phyloP scores from a whole-genome alignment of 2,797 vertebrate genomes.

The Cryptoblepharus egeriae region DNA sequence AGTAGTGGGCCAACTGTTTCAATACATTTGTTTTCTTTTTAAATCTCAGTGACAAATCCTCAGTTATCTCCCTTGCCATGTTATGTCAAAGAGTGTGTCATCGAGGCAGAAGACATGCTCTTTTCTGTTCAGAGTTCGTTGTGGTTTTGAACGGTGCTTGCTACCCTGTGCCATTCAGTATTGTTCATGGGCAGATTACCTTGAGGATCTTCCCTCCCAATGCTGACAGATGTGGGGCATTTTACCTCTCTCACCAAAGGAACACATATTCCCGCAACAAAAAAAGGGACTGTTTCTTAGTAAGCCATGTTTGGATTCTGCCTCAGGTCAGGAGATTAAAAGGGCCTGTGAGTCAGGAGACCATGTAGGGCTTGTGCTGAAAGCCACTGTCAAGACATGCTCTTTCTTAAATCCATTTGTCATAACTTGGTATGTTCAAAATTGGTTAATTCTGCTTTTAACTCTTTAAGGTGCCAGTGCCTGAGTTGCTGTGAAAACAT shows the following conservation, averaged over 20 bases:
- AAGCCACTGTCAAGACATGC: constrained; percentile 63
- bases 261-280: constrained; percentile 43
- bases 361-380: neutral
- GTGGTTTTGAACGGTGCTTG: constrained; percentile 24
- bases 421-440: constrained; percentile 56
- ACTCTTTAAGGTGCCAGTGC: constrained; percentile 41
- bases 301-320: constrained; percentile 12
- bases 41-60: neutral
- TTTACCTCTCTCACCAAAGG: constrained; percentile 57
- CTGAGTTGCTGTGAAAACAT: constrained; percentile 20
- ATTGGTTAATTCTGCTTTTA: constrained; percentile 54
- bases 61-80: neutral
- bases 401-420: constrained; percentile 67
- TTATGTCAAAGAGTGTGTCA: constrained; percentile 44
- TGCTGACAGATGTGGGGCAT: constrained; percentile 51
- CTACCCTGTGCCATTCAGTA: neutral
- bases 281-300: constrained; percentile 36
- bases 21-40: neutral
- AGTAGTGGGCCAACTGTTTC: neutral
- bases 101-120: neutral
- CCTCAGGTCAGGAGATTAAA: neutral
- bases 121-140: constrained; percentile 14
- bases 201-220: neutral
- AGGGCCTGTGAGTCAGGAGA: constrained; percentile 41
- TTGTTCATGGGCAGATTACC: constrained; percentile 42